These are phyloP conservation scores for Arion vulgaris DNA, from an alignment of 1,140 invertebrate genomes.

Conservation along the genomic window DNA sequence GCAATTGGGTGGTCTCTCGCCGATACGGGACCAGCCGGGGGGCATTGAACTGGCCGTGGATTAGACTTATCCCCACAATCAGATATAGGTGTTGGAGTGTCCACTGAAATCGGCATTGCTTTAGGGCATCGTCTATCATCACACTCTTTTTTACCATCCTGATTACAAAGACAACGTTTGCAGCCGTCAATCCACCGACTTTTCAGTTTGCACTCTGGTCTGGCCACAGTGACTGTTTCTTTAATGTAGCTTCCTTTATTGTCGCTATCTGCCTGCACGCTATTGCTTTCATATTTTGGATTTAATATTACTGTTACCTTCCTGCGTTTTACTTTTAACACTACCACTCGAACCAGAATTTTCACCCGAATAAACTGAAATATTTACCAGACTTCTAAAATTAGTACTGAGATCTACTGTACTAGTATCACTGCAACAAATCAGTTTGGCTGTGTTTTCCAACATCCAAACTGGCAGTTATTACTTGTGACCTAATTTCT, in stretches of 20 bases:
- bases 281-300: background rate
- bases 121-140: background rate
- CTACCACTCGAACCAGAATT: background rate
- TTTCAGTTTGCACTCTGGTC: background rate
- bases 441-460: background rate
- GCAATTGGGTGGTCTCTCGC: background rate
- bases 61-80: background rate
- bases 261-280: background rate
- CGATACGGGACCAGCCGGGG: background rate
- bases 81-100: background rate
- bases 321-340: background rate
- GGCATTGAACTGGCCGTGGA: background rate
- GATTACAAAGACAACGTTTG: background rate
- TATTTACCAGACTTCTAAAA: background rate
- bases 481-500: background rate
- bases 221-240: too few species aligned
- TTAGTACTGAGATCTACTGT: background rate
- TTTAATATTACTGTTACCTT: background rate
- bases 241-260: background rate
- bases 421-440: background rate
- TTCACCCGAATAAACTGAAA: background rate
- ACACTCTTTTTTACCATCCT: background rate
- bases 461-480: background rate
- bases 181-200: conserved; percentile 2
- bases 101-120: background rate